These are phyloP conservation scores for Paracanthobrama guichenoti DNA, from an alignment of 2,113 vertebrate genomes.

Conservation along the genomic window DNA sequence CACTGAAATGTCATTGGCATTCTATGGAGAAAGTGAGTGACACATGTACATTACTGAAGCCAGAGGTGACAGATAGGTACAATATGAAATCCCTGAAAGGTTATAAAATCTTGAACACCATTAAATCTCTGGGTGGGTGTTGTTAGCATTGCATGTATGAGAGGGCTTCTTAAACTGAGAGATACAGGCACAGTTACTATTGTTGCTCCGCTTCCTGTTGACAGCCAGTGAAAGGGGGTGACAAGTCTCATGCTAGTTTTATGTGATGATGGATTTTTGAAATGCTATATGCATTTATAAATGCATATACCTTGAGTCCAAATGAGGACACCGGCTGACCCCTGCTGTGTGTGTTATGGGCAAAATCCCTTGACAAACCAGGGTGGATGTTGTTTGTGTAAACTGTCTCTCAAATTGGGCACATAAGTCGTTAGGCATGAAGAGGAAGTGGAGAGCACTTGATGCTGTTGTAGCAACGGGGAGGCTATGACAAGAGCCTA, in stretches of 20 bases:
- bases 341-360: conserved; percentile 6
- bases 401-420: conserved; percentile 19
- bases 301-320: conserved; percentile 33
- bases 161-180: conserved; percentile 14
- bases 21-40: background rate
- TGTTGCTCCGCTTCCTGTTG: background rate
- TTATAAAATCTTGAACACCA: background rate
- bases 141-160: conserved; percentile 8
- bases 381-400: background rate
- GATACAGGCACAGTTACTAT: background rate
- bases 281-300: conserved; percentile 4
- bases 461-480: background rate
- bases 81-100: background rate
- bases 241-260: background rate
- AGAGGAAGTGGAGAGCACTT: conserved; percentile 16
- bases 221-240: background rate
- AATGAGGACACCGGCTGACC: background rate
- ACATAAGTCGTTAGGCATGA: background rate
- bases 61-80: background rate
- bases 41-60: background rate
- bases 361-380: conserved; percentile 32
- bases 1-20: background rate
- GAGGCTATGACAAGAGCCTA: background rate
- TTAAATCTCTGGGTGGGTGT: conserved; percentile 7
- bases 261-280: conserved; percentile 12